Evolutionary conservation across 2,113 vertebrate species (phyloP), one percentile per base, ranked within the genome.

Genomic region (Apistogramma diplotaenia): DNA sequence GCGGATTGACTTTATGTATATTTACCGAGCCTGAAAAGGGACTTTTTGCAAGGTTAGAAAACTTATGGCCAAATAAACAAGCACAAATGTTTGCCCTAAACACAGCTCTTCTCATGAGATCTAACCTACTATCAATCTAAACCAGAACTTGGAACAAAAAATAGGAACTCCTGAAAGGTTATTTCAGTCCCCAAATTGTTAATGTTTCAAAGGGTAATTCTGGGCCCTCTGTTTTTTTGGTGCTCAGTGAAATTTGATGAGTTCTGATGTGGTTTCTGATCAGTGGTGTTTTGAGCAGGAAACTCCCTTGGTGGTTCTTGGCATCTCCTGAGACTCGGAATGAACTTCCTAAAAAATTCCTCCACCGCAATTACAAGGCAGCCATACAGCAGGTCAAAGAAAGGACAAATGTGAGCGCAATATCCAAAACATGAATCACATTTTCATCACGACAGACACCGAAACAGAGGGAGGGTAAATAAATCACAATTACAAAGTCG

Each of bases 261-360:
- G 84, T 76, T 92, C 80, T 91, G 91, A 94, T 94, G 94, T 94
- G 93, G 93, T 93, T 90, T 88, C 77, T 90, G 88, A 94, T 94
- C 89, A 89, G 92, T 72, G 83, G 88, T 76, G 78, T 91, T 76
- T 75, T 23, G 40, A 85, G 77, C 49, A 81, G 91, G 91, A 92
- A 94, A 94, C 91, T 93, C 93, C 95, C 94, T 91, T 43, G 83
- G 89, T 91, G 94, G 92, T 94, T 93, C 86, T 86, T 90, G 91
- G 89, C 89, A 83, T 90, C 89, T 84, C 83, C 54, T 55, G 86
- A 89, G 84, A 87, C 59, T 54, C 65, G 79, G 90, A 93, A 89
- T 84, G 86, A 88, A 84, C 53, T 70, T 53, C 77, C 76, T 65
- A 62, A 89, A 87, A 91, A 91, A 89, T 46, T 81, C 84, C 83